Evolutionary conservation across 2,888 invertebrate species (phyloP).

Genomic region (Urechis unicinctus): DNA sequence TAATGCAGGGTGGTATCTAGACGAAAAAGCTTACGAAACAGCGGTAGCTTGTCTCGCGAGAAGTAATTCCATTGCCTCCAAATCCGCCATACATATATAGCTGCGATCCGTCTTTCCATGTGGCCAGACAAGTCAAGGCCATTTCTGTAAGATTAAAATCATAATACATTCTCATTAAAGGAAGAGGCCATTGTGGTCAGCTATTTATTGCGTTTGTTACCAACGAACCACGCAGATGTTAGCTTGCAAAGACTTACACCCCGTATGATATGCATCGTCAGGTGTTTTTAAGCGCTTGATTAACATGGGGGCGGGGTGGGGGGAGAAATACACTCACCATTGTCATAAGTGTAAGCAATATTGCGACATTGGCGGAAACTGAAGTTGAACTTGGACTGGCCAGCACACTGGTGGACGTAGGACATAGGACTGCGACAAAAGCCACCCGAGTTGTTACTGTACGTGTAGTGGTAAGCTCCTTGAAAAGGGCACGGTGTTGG

Average conservation of each 20-base stretch:
- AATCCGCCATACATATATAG: conserved; percentile 41
- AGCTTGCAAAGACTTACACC: no score
- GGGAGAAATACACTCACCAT: conserved; percentile 25
- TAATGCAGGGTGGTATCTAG: no score
- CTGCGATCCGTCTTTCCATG: conserved; percentile 32
- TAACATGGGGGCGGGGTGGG: no score
- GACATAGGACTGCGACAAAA: conserved; percentile 84
- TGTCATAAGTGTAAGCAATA: conserved; percentile 28
- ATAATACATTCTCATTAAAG: background rate
- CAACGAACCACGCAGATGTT: no score
- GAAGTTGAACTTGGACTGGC: conserved; percentile 80
- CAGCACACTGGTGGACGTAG: conserved; percentile 88
- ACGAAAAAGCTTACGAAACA: conserved; percentile 88
- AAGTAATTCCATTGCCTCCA: conserved; percentile 59
- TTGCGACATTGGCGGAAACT: conserved; percentile 92
- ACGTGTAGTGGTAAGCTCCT: conserved; percentile 87
- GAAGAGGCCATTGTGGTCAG: background rate
- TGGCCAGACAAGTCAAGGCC: conserved; percentile 34
- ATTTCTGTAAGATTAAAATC: conserved; percentile 6
- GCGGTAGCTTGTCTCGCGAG: conserved; percentile 79
- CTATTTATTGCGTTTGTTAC: no score
- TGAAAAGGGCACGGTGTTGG: conserved; percentile 85
- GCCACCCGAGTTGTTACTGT: conserved; percentile 62
- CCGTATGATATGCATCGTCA: no score
- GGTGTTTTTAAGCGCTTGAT: no score